These are phyloP conservation scores for Carcina quercana DNA, from an alignment of 2,888 invertebrate genomes.

Conservation along the genomic window DNA sequence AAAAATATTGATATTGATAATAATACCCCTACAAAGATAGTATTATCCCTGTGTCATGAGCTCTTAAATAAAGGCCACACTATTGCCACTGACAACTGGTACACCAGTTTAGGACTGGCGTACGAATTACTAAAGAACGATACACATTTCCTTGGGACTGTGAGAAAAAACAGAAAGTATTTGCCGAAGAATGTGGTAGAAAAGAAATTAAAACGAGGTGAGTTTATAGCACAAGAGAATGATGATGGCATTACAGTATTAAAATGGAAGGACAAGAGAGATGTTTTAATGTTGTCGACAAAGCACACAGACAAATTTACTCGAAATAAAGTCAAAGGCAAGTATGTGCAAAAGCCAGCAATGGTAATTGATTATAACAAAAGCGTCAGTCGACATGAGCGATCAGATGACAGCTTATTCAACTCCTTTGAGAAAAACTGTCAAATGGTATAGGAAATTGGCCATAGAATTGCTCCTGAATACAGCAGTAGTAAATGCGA, in stretches of 20 bases:
- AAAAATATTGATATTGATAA: constrained; percentile 26
- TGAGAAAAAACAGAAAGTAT: constrained; percentile 29
- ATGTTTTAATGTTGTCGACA: constrained; percentile 15
- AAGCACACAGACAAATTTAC: constrained; percentile 1
- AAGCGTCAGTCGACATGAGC: constrained; percentile 29
- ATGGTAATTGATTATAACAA: constrained; percentile 31
- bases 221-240: constrained; percentile 24
- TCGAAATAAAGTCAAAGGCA: constrained; percentile 14
- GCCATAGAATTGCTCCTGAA: constrained; percentile 24
- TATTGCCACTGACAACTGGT: constrained; percentile 29
- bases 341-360: constrained; percentile 19
- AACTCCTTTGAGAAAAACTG: constrained; percentile 28
- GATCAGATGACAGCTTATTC: constrained; percentile 31
- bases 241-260: constrained; percentile 14
- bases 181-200: constrained; percentile 28
- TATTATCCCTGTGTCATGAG: constrained; percentile 23
- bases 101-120: constrained; percentile 30
- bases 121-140: constrained; percentile 24
- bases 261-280: constrained; percentile 18
- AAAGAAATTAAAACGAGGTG: constrained; percentile 26
- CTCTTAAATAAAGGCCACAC: constrained; percentile 27
- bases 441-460: constrained; percentile 37
- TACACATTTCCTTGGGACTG: constrained; percentile 31
- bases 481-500: constrained; percentile 23
- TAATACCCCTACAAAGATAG: constrained; percentile 24